A percentile compares a stretch with the other conserved stretches of the same genome.
Conservation (phyloP, 2,113 vertebrate species). For the human region DNA sequence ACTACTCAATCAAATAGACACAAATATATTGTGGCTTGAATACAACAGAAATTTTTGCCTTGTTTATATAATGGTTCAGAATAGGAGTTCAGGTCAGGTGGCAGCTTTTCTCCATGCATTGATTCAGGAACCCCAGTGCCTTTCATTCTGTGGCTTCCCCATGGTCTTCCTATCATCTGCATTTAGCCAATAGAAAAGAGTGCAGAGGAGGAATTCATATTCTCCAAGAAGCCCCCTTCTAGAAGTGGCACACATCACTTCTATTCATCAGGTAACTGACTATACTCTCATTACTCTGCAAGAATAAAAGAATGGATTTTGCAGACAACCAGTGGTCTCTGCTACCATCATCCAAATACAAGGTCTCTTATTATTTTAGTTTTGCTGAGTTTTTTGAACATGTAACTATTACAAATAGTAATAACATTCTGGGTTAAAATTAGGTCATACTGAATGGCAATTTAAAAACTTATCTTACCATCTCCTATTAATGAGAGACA, state of each 20-base stretch:
- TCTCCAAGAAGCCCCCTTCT: neutral
- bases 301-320: neutral
- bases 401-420: neutral
- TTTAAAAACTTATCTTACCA: neutral
- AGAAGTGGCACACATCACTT: neutral
- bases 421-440: neutral
- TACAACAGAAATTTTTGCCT: neutral
- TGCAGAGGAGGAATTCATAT: neutral
- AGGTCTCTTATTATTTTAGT: neutral
- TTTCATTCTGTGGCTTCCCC: neutral
- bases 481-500: neutral
- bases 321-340: neutral
- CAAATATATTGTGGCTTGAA: neutral
- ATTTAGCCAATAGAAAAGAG: neutral
- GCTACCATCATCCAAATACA: neutral
- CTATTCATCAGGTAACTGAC: neutral
- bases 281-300: neutral
- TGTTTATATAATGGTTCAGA: constrained; percentile 25
- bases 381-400: constrained; percentile 29
- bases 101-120: neutral
- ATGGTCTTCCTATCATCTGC: neutral
- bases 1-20: neutral
- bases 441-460: neutral
- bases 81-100: neutral
- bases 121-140: neutral